phyloP scores from a whole-genome alignment of 2,888 invertebrate genomes.

The Tachina fera region DNA sequence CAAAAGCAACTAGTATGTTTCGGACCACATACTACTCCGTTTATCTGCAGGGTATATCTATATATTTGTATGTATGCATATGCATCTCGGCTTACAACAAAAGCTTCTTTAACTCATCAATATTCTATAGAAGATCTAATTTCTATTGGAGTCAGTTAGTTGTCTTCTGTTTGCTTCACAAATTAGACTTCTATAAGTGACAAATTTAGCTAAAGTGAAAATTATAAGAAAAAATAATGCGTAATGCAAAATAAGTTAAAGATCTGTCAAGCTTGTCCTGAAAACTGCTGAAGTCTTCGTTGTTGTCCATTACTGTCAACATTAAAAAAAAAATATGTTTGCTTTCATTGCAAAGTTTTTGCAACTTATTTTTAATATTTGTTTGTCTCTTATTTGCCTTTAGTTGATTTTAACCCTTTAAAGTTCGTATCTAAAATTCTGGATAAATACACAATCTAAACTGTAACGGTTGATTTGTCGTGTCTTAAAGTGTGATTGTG shows the following conservation, averaged over 20 bases:
- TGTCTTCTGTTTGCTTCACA: no score
- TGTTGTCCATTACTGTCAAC: not conserved
- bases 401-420: constrained; percentile 10
- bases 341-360: not conserved
- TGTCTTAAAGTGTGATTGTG: constrained; percentile 19
- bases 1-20: no score
- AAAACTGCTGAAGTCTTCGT: not conserved
- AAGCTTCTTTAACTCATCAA: no score
- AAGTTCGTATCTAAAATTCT: constrained; percentile 1
- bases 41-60: no score
- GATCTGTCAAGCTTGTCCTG: not conserved
- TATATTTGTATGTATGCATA: no score
- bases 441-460: constrained; percentile 6
- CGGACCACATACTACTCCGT: no score
- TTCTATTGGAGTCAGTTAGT: no score
- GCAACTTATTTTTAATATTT: not conserved
- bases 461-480: constrained; percentile 23
- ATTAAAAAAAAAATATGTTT: not conserved
- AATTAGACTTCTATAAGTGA: no score
- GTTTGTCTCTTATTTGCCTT: not conserved
- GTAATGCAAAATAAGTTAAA: not conserved
- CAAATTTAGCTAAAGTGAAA: no score
- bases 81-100: no score
- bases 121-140: no score
- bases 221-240: no score